phyloP scores from a whole-genome alignment of 2,113 vertebrate species.

The Sceloporus undulatus region DNA sequence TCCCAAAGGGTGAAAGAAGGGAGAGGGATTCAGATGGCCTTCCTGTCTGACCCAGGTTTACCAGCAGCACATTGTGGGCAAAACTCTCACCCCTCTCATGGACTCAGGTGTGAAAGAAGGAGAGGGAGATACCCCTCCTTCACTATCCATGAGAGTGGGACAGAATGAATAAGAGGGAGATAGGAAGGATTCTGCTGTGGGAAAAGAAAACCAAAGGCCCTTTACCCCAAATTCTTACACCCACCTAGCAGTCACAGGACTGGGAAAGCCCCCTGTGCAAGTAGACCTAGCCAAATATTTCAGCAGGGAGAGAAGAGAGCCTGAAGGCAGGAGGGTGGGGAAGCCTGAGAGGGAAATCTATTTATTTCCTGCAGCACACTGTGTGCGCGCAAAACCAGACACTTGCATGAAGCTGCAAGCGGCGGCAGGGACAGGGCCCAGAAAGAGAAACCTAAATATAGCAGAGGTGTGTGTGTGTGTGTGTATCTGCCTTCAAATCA shows the following conservation, averaged over 20 bases:
- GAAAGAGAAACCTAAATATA: background rate
- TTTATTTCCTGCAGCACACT: background rate
- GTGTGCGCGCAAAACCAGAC: background rate
- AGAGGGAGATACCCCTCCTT: background rate
- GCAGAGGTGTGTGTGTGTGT: background rate
- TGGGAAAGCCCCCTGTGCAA: fast-evolving
- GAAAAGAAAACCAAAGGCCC: background rate
- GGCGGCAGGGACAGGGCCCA: background rate
- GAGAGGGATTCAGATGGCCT: too few species aligned
- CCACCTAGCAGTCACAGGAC: background rate
- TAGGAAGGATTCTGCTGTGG: background rate
- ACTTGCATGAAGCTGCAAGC: background rate
- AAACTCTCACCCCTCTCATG: background rate
- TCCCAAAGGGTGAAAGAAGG: background rate
- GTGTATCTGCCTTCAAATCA: too few species aligned
- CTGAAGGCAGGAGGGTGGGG: fast-evolving
- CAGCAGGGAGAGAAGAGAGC: background rate
- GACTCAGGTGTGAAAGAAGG: background rate
- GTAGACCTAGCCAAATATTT: background rate
- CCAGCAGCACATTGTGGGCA: background rate
- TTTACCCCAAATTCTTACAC: background rate
- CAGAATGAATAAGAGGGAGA: background rate
- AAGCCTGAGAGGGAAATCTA: fast-evolving
- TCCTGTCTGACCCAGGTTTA: background rate
- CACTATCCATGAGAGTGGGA: background rate